Evolutionary conservation across 2,888 invertebrate genomes (phyloP).

Genomic region (Sipha maydis): DNA sequence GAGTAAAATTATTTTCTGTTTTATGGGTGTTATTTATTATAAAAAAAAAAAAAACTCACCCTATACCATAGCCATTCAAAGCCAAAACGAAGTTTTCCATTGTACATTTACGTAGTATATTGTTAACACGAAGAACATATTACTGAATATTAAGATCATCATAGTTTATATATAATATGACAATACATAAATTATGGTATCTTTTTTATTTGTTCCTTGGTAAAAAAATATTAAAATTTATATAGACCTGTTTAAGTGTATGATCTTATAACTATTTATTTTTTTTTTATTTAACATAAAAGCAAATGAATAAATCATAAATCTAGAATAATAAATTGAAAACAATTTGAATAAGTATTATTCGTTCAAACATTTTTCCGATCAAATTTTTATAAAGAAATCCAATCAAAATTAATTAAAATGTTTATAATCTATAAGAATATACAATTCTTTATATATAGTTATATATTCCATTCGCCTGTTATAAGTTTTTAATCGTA

Average conservation of each 20-base stretch:
- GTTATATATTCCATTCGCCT: too few relatives aligned
- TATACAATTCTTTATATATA: too few relatives aligned
- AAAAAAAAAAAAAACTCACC: slow-evolving; percentile 12
- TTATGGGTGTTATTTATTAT: slow-evolving; percentile 35
- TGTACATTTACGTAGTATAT: slow-evolving; percentile 22
- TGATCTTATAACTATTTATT: background rate
- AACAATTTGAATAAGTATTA: too few relatives aligned
- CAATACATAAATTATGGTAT: slow-evolving; percentile 5
- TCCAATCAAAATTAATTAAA: background rate
- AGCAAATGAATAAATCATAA: too few relatives aligned
- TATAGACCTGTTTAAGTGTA: background rate
- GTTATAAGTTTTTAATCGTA: too few relatives aligned
- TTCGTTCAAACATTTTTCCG: background rate
- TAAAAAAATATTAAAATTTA: slow-evolving; percentile 16
- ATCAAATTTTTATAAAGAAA: background rate
- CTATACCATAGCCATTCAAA: background rate
- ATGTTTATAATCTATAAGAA: too few relatives aligned
- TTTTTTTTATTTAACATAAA: background rate
- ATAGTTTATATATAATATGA: background rate
- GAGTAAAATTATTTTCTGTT: slow-evolving; percentile 25
- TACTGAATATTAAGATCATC: slow-evolving; percentile 21
- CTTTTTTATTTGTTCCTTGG: background rate
- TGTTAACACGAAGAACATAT: slow-evolving; percentile 29
- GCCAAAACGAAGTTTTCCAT: background rate
- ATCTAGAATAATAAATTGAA: too few relatives aligned